Base-by-base conservation (phyloP, 2,113 vertebrate genomes). In the Calonectris borealis region DNA sequence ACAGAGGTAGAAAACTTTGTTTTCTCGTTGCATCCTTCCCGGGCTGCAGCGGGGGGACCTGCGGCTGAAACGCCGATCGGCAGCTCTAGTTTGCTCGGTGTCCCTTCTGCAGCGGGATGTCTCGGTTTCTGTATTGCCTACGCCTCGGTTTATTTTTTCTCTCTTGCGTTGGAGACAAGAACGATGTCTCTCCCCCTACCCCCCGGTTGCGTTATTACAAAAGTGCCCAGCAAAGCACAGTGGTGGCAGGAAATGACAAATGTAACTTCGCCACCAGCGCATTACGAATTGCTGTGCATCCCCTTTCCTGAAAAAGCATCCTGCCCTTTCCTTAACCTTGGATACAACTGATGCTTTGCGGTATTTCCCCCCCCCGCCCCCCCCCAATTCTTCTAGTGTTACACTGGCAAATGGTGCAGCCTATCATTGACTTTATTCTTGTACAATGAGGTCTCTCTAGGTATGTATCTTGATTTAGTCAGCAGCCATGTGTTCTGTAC, bases 241-340 rank as follows among this genome's bases (percentile, higher is more conserved):
- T 36, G 83, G 86, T 88, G 91, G 82, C 91, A 93, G 88, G 86
- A 78, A 91, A 94, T 87, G 94, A 90, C 87, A 94, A 96, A 85
- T 87, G 93, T 65, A 94, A 91, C 69, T 86, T 88, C 82, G 51
- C 88, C 76, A 85, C 75, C 73, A 26, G 40, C 76, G 78, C 51
- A 9, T 90, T 93, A 83, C 60, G 62, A 85, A 84, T 88, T 54
- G 76, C 92, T 88, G 80, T 79, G 71, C 71, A 61, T 93, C 77
- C 87, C 90, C 24, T 86, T 88, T 85, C 89, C 80, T 88, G 81
- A 93, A 82, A 60, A 90, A 69, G 55, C 81, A 77, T 94, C 96
- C 90, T 92, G 95, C 91, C 93, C 94, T 97, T 97, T 96, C 79
- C 92, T 73, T 85, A 92, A 93, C 81, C 89, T 94, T 95, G 93